Percentiles rank a stretch among this genome's conserved stretches.
These are phyloP conservation scores for Morinoia aosen DNA, from an alignment of 2,888 invertebrate genomes.

Conservation along the genomic window DNA sequence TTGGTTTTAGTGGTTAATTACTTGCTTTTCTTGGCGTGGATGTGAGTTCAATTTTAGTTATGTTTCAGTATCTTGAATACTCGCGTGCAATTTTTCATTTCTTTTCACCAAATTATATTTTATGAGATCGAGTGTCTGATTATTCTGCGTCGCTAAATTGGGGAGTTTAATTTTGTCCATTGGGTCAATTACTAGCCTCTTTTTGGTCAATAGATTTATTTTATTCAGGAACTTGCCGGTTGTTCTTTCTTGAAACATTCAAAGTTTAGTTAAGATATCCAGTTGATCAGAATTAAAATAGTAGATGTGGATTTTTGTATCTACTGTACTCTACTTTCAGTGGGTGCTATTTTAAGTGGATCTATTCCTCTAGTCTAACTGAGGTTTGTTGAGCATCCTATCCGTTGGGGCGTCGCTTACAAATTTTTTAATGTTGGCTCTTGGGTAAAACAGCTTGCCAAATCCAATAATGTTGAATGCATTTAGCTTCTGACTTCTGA, in stretches of 20 bases:
- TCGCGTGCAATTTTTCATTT: background rate
- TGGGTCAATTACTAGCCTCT: background rate
- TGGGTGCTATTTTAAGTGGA: background rate
- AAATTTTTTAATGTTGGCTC: too few species aligned
- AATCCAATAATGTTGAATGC: background rate
- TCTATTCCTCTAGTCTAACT: background rate
- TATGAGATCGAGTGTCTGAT: background rate
- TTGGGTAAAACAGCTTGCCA: background rate
- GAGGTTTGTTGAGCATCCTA: background rate
- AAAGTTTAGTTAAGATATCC: background rate
- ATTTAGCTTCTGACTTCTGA: background rate
- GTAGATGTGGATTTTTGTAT: background rate
- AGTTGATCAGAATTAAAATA: background rate
- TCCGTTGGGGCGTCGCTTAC: background rate
- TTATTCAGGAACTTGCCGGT: background rate
- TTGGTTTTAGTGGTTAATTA: background rate
- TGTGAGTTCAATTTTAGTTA: background rate
- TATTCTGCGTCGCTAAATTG: background rate
- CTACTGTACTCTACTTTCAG: background rate
- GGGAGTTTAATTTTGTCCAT: too few species aligned
- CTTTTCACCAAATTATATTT: background rate
- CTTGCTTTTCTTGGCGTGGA: background rate
- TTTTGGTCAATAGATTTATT: background rate
- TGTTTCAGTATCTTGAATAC: background rate
- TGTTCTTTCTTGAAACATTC: background rate